phyloP scores from a whole-genome alignment of 2,113 vertebrate species.

The Tyto alba region DNA sequence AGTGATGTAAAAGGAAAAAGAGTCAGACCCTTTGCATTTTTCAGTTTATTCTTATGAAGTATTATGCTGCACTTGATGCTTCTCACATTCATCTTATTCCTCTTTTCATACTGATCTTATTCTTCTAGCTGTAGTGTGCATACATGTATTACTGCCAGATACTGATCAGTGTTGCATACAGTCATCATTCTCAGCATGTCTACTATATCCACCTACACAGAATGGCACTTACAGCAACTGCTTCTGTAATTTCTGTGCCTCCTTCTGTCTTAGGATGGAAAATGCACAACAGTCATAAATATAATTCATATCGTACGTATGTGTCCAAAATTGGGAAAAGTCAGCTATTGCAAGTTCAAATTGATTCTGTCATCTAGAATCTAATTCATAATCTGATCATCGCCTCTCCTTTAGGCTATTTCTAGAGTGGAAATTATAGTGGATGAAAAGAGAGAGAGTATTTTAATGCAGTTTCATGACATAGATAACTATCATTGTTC shows the following conservation, averaged over 20 bases:
- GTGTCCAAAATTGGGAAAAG: slow-evolving; percentile 21
- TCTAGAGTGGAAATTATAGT: slow-evolving; percentile 44
- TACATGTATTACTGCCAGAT: background rate
- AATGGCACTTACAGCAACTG: background rate
- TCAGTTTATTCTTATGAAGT: background rate
- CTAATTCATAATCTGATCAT: slow-evolving; percentile 40
- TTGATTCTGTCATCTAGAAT: slow-evolving; percentile 45
- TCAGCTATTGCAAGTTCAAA: slow-evolving; percentile 17
- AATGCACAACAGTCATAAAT: slow-evolving; percentile 34
- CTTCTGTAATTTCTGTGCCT: slow-evolving; percentile 34
- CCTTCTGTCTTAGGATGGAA: slow-evolving; percentile 29
- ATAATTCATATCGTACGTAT: background rate
- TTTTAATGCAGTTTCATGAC: slow-evolving; percentile 48
- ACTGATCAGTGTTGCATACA: background rate
- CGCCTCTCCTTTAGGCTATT: slow-evolving; percentile 40
- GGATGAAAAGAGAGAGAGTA: slow-evolving; percentile 38
- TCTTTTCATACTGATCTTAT: background rate
- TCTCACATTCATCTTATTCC: background rate
- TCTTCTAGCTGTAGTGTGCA: background rate
- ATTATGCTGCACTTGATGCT: background rate
- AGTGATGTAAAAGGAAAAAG: background rate
- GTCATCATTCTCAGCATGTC: background rate
- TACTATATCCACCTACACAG: background rate
- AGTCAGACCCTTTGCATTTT: background rate
- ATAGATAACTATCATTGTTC: slow-evolving; percentile 38